A percentile compares a stretch with the other conserved stretches of the same genome.
phyloP scores from a whole-genome alignment of 2,113 vertebrate genomes.

The Entomyzon cyanotis region DNA sequence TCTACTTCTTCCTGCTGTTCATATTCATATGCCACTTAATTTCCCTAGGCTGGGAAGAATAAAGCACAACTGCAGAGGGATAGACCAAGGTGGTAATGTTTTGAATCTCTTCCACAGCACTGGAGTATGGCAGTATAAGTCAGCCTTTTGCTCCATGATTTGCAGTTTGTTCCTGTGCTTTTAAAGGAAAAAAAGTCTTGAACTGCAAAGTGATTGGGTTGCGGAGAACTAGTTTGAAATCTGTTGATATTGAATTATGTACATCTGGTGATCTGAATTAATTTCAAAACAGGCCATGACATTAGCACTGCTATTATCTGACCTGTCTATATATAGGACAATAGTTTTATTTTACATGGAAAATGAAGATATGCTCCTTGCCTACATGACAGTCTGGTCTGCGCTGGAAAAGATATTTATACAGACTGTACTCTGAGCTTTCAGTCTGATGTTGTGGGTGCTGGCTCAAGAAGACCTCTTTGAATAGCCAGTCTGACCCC shows the following conservation, averaged over 20 bases:
- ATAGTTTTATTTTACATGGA: background rate
- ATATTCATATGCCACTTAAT: background rate
- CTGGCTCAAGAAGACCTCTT: background rate
- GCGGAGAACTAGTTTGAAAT: background rate
- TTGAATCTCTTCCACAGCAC: background rate
- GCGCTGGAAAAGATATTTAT: background rate
- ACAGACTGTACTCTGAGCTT: background rate
- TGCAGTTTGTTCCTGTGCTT: background rate
- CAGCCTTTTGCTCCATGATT: background rate
- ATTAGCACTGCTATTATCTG: background rate
- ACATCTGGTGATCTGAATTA: background rate
- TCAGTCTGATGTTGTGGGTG: background rate
- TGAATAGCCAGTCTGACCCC: background rate
- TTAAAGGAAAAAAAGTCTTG: background rate
- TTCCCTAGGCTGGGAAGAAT: background rate
- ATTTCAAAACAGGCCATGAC: background rate
- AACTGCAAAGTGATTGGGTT: background rate
- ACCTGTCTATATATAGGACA: background rate
- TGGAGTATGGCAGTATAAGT: background rate
- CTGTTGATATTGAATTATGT: background rate
- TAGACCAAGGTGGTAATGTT: background rate
- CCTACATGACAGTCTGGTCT: background rate
- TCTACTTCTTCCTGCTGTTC: background rate
- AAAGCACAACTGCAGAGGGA: background rate
- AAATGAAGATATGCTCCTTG: background rate